These are phyloP conservation scores for Onthophagus taurus DNA, from an alignment of 1,140 invertebrate species.

Conservation along the genomic window DNA sequence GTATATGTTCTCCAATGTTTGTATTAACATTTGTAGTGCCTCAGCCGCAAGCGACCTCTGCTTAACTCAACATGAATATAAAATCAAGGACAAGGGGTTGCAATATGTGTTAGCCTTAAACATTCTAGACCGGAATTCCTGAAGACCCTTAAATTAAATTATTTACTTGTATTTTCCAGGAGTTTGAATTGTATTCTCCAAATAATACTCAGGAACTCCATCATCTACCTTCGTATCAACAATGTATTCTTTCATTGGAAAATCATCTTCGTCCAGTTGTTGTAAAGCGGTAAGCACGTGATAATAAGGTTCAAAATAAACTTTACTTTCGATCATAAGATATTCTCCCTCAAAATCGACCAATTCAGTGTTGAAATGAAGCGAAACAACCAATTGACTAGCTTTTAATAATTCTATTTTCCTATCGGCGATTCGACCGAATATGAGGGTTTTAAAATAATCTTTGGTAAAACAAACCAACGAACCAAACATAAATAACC, in stretches of 20 bases:
- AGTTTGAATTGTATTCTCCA: no score
- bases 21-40: no score
- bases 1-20: no score
- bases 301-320: constrained; percentile 61
- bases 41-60: no score
- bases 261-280: constrained; percentile 40
- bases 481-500: constrained; percentile 60
- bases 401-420: constrained; percentile 39
- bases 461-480: constrained; percentile 61
- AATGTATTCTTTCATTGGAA: constrained; percentile 57
- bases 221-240: no score
- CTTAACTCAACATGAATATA: no score
- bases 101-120: no score
- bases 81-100: no score
- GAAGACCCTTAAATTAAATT: no score
- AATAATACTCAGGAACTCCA: no score
- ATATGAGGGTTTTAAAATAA: constrained; percentile 54
- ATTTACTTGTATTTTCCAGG: no score
- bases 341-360: constrained; percentile 36
- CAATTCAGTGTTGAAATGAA: constrained; percentile 29
- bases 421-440: constrained; percentile 55
- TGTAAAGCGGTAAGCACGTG: constrained; percentile 52
- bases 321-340: constrained; percentile 54
- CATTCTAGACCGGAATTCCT: no score
- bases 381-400: constrained; percentile 43